Percentiles rank a stretch among this genome's conserved stretches.
phyloP scores from a whole-genome alignment of 1,140 invertebrate genomes.

The Drosophila sechellia region DNA sequence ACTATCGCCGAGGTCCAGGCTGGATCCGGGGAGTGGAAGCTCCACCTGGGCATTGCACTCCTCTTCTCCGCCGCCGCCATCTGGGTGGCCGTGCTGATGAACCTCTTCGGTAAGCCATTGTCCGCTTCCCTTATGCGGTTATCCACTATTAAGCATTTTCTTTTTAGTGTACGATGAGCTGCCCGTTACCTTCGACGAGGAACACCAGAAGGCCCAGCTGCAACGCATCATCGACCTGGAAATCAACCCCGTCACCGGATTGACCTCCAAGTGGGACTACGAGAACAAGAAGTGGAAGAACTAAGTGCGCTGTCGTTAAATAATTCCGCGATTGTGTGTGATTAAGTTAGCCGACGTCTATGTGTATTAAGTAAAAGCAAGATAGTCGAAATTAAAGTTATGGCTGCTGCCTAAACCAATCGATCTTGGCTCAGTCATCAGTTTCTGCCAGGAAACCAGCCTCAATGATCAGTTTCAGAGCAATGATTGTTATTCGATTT shows the following conservation, averaged over 20 bases:
- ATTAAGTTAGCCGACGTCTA: constrained; percentile 72
- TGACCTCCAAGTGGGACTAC: constrained; percentile 89
- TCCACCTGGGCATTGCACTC: constrained; percentile 87
- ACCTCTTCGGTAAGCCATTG: constrained; percentile 88
- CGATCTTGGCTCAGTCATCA: background rate
- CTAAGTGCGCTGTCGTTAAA: constrained; percentile 56
- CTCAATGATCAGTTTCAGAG: background rate
- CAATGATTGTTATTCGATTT: background rate
- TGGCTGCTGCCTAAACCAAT: constrained; percentile 61
- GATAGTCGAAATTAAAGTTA: constrained; percentile 75
- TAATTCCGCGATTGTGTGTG: constrained; percentile 73
- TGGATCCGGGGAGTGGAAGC: constrained; percentile 95
- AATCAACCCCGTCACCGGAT: constrained; percentile 91
- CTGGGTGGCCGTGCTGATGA: constrained; percentile 90
- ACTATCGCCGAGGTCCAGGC: constrained; percentile 96
- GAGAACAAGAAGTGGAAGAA: constrained; percentile 89
- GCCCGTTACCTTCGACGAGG: constrained; percentile 90
- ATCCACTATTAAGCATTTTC: background rate
- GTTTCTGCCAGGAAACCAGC: background rate
- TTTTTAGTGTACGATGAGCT: constrained; percentile 89
- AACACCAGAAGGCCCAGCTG: constrained; percentile 91
- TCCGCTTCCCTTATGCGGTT: background rate
- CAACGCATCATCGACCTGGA: constrained; percentile 92
- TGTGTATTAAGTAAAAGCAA: constrained; percentile 69
- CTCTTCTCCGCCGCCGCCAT: constrained; percentile 87